A percentile compares a stretch with the other conserved stretches of the same genome.
Evolutionary conservation across 2,888 invertebrate genomes (phyloP).

Genomic region (Maniola hyperantus): DNA sequence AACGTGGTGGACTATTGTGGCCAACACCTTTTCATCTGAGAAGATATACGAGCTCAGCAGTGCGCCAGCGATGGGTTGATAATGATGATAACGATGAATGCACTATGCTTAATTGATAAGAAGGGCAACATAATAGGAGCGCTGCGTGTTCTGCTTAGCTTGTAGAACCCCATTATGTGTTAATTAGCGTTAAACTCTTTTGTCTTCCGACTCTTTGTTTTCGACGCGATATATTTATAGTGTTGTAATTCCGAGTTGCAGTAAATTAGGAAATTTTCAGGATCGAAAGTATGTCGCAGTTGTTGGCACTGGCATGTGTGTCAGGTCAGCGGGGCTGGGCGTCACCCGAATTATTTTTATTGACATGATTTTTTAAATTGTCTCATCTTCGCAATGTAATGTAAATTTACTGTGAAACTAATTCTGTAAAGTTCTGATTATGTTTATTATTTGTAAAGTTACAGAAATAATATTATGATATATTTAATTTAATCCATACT

Average conservation of each 20-base stretch:
- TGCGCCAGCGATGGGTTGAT: too few species aligned
- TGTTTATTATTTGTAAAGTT: neutral
- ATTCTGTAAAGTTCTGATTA: neutral
- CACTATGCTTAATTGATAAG: too few species aligned
- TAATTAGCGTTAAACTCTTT: constrained; percentile 26
- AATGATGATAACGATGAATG: too few species aligned
- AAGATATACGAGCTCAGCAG: too few species aligned
- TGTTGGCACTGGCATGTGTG: constrained; percentile 65
- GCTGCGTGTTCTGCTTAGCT: neutral
- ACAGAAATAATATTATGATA: neutral
- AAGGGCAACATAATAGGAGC: neutral
- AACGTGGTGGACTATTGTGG: too few species aligned
- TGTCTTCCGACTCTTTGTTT: constrained; percentile 30
- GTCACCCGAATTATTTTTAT: constrained; percentile 70
- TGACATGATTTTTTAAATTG: constrained; percentile 47
- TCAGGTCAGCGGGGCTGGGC: constrained; percentile 64
- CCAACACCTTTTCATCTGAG: too few species aligned
- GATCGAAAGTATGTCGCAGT: constrained; percentile 65
- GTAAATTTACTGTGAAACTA: constrained; percentile 2
- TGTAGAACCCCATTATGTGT: constrained; percentile 17
- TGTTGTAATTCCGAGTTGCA: constrained; percentile 48
- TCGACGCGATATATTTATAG: constrained; percentile 32
- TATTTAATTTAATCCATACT: too few species aligned
- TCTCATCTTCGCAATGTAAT: constrained; percentile 27
- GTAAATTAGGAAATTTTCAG: constrained; percentile 61